Conservation (phyloP, 2,888 invertebrate species). For the Caenorhabditis angaria region DNA sequence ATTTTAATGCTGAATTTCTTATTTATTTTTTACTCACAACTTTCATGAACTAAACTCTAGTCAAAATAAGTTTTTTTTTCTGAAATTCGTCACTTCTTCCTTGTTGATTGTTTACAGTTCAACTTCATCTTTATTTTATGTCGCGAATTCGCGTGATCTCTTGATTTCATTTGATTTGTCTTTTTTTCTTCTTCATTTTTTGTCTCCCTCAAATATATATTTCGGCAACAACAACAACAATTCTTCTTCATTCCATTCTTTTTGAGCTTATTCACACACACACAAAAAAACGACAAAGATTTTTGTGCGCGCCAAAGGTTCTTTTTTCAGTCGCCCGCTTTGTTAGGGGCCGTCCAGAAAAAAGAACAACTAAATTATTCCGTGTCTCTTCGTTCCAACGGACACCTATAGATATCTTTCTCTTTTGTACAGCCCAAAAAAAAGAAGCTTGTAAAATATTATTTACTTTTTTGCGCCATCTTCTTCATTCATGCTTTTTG, state of each 20-base stretch:
- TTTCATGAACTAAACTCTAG: too few relatives aligned
- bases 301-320: background rate
- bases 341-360: constrained; percentile 1
- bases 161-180: background rate
- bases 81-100: background rate
- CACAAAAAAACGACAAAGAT: background rate
- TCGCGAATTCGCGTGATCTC: background rate
- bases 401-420: background rate
- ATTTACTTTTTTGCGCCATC: background rate
- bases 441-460: background rate
- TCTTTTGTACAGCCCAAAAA: too few relatives aligned
- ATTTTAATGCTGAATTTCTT: too few relatives aligned
- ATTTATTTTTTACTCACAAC: too few relatives aligned
- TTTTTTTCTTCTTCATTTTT: background rate
- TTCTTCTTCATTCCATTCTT: constrained; percentile 1
- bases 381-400: background rate
- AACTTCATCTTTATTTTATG: too few relatives aligned
- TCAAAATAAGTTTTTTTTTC: too few relatives aligned
- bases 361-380: constrained; percentile 4
- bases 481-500: background rate
- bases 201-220: constrained; percentile 1
- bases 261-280: background rate
- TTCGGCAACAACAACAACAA: constrained; percentile 1
- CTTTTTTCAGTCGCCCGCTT: too few relatives aligned
- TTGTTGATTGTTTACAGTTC: too few relatives aligned